Evolutionary conservation across 2,113 vertebrate genomes (phyloP).

Genomic region (Cochlearius cochlearius): DNA sequence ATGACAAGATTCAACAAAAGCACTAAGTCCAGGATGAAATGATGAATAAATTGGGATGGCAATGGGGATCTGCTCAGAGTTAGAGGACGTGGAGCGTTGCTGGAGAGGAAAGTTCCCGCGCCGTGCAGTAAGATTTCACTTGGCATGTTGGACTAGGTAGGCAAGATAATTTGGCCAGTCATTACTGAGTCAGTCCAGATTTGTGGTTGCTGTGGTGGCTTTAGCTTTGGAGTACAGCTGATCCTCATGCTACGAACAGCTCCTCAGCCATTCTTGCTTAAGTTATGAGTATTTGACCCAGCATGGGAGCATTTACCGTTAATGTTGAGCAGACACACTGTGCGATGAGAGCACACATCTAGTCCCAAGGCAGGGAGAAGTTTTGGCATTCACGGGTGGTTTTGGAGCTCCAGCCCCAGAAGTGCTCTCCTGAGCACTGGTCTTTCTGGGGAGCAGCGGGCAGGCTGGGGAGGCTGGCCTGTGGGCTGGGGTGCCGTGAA

Average conservation of each 20-base stretch:
- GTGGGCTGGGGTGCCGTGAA: fast-evolving
- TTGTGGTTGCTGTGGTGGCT: background rate
- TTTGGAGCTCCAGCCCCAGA: background rate
- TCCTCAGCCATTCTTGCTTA: background rate
- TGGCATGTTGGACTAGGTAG: background rate
- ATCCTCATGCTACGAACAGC: background rate
- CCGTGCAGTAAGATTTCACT: background rate
- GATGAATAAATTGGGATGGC: background rate
- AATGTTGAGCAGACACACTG: background rate
- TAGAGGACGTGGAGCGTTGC: background rate
- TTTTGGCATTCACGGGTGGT: fast-evolving
- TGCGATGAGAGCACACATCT: background rate
- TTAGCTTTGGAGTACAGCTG: background rate
- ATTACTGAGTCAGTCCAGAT: background rate
- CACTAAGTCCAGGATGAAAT: background rate
- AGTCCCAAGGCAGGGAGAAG: background rate
- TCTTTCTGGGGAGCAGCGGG: background rate
- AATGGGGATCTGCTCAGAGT: background rate
- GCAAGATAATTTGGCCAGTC: background rate
- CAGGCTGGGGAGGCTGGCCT: background rate
- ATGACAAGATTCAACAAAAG: constrained; percentile 15
- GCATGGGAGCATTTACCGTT: background rate
- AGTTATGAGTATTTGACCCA: background rate
- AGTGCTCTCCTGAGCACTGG: background rate
- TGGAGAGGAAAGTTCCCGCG: background rate